These are phyloP conservation scores for Tauraco hartlaubi DNA, from an alignment of 2,797 vertebrate genomes.

Conservation along the genomic window DNA sequence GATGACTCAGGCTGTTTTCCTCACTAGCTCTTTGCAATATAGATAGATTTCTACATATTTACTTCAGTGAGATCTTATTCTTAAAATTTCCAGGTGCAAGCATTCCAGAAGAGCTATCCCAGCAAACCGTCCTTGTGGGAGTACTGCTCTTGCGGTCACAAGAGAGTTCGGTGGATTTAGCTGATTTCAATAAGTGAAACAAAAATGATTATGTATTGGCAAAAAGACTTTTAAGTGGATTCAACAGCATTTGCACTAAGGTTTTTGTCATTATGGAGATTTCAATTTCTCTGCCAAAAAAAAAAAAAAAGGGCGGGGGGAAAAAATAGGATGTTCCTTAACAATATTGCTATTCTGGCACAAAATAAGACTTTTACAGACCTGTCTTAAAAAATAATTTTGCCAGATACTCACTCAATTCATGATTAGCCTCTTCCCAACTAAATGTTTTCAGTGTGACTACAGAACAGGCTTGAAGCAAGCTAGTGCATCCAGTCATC, in stretches of 20 bases:
- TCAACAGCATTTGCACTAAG: conserved; percentile 14
- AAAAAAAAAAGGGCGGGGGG: background rate
- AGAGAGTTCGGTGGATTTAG: background rate
- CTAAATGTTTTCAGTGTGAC: background rate
- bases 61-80: background rate
- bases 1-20: background rate
- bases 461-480: background rate
- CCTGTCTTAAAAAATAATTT: conserved; percentile 30
- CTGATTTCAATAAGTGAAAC: background rate
- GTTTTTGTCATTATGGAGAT: conserved; percentile 19
- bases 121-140: background rate
- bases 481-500: background rate
- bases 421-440: background rate
- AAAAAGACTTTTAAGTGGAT: background rate
- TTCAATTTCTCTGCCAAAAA: conserved; percentile 1
- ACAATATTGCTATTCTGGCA: conserved; percentile 52
- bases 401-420: background rate
- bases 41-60: background rate
- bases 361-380: background rate
- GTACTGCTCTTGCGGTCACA: background rate
- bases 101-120: background rate
- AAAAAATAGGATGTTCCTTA: background rate
- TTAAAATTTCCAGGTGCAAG: background rate
- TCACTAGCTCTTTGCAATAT: background rate
- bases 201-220: background rate